A percentile compares a stretch with the other conserved stretches of the same genome.
These are phyloP conservation scores for Dastarcus helophoroides DNA, from an alignment of 2,888 invertebrate genomes.

Conservation along the genomic window DNA sequence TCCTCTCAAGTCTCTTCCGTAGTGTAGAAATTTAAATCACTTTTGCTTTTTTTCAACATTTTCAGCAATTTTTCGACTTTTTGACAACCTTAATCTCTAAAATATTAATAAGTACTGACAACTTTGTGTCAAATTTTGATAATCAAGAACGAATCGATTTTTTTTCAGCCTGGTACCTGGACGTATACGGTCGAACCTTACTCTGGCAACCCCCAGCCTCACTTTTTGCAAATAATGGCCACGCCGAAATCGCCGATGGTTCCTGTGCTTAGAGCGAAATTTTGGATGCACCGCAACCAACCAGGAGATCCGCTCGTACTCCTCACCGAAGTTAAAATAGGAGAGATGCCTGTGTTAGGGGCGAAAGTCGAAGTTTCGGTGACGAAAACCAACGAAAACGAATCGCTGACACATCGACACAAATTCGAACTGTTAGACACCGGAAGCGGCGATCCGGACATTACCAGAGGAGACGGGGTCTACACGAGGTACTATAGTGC, in stretches of 20 bases:
- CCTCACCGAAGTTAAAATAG: constrained; percentile 43
- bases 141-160: no score
- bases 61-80: no score
- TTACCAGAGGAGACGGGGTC: constrained; percentile 51
- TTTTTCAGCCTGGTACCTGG: constrained; percentile 44
- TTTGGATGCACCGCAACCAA: constrained; percentile 37
- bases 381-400: constrained; percentile 31
- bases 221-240: constrained; percentile 49
- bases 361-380: constrained; percentile 46
- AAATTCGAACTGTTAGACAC: constrained; percentile 44
- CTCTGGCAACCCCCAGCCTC: constrained; percentile 47
- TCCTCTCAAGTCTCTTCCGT: no score
- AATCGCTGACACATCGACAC: constrained; percentile 29
- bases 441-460: constrained; percentile 53
- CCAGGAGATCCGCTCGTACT: constrained; percentile 39
- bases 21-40: no score
- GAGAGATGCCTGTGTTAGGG: constrained; percentile 43
- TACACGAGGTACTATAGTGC: constrained; percentile 51
- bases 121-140: no score
- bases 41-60: no score
- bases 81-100: no score
- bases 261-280: constrained; percentile 37
- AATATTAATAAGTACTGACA: no score
- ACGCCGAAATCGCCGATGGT: constrained; percentile 38
- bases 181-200: constrained; percentile 46